A percentile compares a stretch with the other conserved stretches of the same genome.
These are phyloP conservation scores for Masnerella sp. DNA, from an alignment of 2,888 invertebrate genomes.

Conservation along the genomic window DNA sequence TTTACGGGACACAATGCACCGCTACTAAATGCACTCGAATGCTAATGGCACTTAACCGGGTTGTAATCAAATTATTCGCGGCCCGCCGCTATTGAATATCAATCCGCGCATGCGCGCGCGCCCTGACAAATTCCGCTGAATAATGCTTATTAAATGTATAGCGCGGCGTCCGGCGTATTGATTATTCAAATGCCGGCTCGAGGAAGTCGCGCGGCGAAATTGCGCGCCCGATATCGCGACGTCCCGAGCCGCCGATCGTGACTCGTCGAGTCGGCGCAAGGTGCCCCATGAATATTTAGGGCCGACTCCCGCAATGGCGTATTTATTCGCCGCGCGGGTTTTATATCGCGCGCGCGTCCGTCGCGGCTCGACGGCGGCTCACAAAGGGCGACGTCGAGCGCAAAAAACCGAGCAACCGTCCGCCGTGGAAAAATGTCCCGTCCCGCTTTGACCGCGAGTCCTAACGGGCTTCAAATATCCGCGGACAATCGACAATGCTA, in stretches of 20 bases:
- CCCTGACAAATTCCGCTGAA: slow-evolving; percentile 56
- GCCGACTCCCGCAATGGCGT: slow-evolving; percentile 73
- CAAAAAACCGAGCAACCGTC: slow-evolving; percentile 25
- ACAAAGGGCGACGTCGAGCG: slow-evolving; percentile 36
- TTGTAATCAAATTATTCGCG: slow-evolving; percentile 45
- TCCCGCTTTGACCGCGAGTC: slow-evolving; percentile 43
- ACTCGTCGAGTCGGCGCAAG: slow-evolving; percentile 55
- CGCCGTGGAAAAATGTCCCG: slow-evolving; percentile 41
- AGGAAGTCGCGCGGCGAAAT: slow-evolving; percentile 49
- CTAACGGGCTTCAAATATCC: slow-evolving; percentile 49
- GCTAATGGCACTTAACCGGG: slow-evolving; percentile 50
- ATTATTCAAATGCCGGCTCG: slow-evolving; percentile 57
- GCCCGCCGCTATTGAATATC: slow-evolving; percentile 46
- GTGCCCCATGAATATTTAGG: slow-evolving; percentile 73
- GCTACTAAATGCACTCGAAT: slow-evolving; percentile 39
- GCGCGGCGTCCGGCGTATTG: slow-evolving; percentile 38
- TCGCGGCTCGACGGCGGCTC: slow-evolving; percentile 47
- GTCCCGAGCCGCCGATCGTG: too few species aligned
- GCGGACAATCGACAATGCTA: slow-evolving; percentile 54
- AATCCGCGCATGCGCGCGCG: slow-evolving; percentile 28
- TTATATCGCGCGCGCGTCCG: slow-evolving; percentile 70
- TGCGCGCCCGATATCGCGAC: too few species aligned
- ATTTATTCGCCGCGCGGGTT: slow-evolving; percentile 73
- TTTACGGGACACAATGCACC: slow-evolving; percentile 32
- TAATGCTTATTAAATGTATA: slow-evolving; percentile 56